phyloP scores from a whole-genome alignment of 2,113 vertebrate species.

The Penelope pileata region DNA sequence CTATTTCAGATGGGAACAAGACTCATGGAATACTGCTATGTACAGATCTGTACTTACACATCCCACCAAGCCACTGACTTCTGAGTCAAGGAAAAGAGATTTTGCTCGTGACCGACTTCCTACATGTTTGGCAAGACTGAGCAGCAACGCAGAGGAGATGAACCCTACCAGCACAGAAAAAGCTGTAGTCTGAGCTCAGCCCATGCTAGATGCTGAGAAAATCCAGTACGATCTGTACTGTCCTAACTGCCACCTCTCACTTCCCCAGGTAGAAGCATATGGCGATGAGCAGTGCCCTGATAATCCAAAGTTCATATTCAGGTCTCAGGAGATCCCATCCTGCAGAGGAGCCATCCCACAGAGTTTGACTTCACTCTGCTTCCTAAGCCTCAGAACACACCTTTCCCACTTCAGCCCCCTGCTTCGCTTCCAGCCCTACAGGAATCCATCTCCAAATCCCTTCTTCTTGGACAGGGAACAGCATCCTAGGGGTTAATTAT shows the following conservation, averaged over 20 bases:
- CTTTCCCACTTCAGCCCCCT: background rate
- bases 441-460: background rate
- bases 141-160: background rate
- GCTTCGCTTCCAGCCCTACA: background rate
- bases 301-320: background rate
- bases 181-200: background rate
- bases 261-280: background rate
- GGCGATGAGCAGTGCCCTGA: background rate
- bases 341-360: background rate
- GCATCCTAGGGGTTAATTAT: background rate
- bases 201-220: background rate
- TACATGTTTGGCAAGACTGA: background rate
- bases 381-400: background rate
- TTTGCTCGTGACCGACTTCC: accelerated
- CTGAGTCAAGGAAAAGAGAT: background rate
- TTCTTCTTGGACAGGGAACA: background rate
- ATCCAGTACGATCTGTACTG: background rate
- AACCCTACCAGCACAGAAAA: background rate
- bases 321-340: background rate
- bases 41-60: background rate
- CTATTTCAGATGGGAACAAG: background rate
- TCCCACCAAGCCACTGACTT: background rate
- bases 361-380: background rate
- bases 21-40: accelerated
- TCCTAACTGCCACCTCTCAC: background rate